These are phyloP conservation scores for Drosophila albomicans DNA, from an alignment of 1,140 invertebrate genomes.

Conservation along the genomic window DNA sequence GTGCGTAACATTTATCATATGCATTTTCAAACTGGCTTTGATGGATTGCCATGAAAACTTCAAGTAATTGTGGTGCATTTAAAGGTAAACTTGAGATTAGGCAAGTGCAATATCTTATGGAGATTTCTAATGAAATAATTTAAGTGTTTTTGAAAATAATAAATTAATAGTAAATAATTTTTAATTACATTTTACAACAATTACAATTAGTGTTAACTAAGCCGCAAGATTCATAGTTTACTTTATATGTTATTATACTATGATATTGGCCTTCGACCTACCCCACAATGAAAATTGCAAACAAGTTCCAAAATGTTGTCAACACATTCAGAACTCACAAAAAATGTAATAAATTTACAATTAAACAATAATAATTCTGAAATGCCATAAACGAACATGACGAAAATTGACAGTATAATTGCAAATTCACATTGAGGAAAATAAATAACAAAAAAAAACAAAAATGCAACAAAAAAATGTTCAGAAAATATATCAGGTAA, in stretches of 20 bases:
- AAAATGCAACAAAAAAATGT: conserved; percentile 16
- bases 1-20: conserved; percentile 60
- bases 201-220: neutral
- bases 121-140: neutral
- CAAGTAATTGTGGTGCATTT: neutral
- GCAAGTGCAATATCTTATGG: conserved; percentile 2
- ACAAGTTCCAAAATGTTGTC: conserved; percentile 32
- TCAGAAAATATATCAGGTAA: conserved; percentile 32
- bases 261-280: conserved; percentile 31
- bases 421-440: conserved; percentile 44
- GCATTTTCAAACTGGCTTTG: conserved; percentile 7
- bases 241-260: neutral
- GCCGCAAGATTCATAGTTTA: neutral
- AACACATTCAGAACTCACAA: conserved; percentile 58
- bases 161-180: neutral
- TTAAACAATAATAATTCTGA: conserved; percentile 77
- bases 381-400: conserved; percentile 44
- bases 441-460: conserved; percentile 1
- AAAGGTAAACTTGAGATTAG: neutral
- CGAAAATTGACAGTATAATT: conserved; percentile 74
- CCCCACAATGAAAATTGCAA: neutral
- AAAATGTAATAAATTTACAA: conserved; percentile 74
- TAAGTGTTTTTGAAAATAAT: neutral
- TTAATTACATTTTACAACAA: neutral
- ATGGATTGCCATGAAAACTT: conserved; percentile 21